phyloP scores from a whole-genome alignment of 2,797 vertebrate species.

The Neostethus bicornis region DNA sequence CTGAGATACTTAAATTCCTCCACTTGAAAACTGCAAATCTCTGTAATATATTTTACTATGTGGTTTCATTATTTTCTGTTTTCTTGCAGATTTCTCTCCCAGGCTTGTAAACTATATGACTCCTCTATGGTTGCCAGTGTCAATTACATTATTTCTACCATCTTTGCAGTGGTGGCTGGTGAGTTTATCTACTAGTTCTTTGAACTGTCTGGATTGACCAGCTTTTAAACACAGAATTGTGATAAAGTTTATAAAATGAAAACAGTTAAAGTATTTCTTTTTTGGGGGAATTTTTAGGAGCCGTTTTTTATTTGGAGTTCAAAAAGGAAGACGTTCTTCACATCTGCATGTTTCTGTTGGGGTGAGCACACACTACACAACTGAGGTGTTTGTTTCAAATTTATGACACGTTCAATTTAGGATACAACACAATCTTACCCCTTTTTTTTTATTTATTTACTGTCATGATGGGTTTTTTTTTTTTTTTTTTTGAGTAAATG shows the following conservation, averaged over 20 bases:
- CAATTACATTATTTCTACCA: slow-evolving; percentile 91
- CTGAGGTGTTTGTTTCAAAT: neutral
- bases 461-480: too few species aligned
- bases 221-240: neutral
- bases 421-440: too few species aligned
- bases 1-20: too few species aligned
- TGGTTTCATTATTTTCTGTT: neutral
- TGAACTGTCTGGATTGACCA: neutral
- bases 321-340: slow-evolving; percentile 86
- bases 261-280: neutral
- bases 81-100: slow-evolving; percentile 85
- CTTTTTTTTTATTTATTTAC: neutral
- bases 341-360: slow-evolving; percentile 92
- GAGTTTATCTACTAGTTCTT: slow-evolving; percentile 31
- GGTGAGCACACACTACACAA: slow-evolving; percentile 80
- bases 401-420: neutral
- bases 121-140: slow-evolving; percentile 87
- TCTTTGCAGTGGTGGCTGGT: slow-evolving; percentile 88
- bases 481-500: neutral
- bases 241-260: neutral
- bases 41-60: neutral
- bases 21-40: neutral
- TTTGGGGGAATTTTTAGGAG: slow-evolving; percentile 82
- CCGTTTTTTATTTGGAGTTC: slow-evolving; percentile 94
- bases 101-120: slow-evolving; percentile 90